Conservation (phyloP, 2,888 invertebrate genomes). For the Venustoraphidia nigricollis region DNA sequence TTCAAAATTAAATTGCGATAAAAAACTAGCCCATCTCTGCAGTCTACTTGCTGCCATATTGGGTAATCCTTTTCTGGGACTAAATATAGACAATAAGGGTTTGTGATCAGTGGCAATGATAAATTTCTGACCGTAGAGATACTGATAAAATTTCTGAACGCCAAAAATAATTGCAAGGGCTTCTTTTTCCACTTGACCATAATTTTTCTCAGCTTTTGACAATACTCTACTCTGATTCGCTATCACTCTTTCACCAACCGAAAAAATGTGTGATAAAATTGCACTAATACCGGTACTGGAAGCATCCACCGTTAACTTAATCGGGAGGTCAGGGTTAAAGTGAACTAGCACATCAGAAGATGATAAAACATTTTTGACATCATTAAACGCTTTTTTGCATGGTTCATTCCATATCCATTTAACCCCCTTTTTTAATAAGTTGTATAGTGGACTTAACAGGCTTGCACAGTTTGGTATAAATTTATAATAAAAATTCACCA, state of each 20-base stretch:
- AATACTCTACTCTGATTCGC: slow-evolving; percentile 9
- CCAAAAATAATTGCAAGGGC: slow-evolving; percentile 4
- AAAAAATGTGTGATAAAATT: neutral
- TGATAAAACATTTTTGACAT: neutral
- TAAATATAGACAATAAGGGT: slow-evolving; percentile 1
- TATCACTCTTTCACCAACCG: slow-evolving; percentile 5
- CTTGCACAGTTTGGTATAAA: neutral
- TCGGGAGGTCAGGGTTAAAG: neutral
- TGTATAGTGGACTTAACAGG: neutral
- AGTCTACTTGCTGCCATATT: slow-evolving; percentile 4
- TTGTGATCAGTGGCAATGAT: slow-evolving; percentile 1
- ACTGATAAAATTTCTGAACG: neutral
- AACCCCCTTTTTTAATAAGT: neutral
- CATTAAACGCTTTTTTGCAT: neutral
- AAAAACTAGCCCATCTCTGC: slow-evolving; percentile 9
- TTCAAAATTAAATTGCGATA: slow-evolving; percentile 11
- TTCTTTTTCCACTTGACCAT: slow-evolving; percentile 7
- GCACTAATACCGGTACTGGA: neutral
- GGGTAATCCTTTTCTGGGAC: neutral
- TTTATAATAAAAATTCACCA: neutral
- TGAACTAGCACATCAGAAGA: neutral
- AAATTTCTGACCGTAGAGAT: neutral
- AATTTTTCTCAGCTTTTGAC: slow-evolving; percentile 6
- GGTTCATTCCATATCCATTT: neutral
- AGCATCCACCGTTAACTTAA: slow-evolving; percentile 4